Conservation (phyloP, 2,888 invertebrate species). For the Beris morrisii region DNA sequence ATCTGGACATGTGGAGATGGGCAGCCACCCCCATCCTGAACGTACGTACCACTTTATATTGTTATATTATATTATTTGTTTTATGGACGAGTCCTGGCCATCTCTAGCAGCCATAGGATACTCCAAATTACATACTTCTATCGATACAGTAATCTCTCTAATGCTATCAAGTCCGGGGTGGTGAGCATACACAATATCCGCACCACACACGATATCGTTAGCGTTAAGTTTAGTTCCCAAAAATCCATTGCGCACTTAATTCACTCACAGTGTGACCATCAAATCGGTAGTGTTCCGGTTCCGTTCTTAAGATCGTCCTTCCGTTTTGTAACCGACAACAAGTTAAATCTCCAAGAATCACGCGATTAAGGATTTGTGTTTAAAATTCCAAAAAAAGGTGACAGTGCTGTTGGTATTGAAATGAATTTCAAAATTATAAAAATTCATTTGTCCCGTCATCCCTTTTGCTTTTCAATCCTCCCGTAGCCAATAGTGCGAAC, state of each 20-base stretch:
- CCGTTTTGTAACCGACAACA: too few species aligned
- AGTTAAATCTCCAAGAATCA: too few species aligned
- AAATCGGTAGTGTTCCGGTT: conserved; percentile 28
- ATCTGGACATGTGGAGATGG: conserved; percentile 27
- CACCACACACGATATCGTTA: conserved; percentile 34
- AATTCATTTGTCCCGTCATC: too few species aligned
- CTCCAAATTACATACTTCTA: conserved; percentile 21
- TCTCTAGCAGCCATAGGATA: conserved; percentile 21
- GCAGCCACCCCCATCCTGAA: conserved; percentile 13
- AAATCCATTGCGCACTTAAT: conserved; percentile 36
- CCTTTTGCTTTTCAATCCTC: too few species aligned
- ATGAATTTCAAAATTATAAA: too few species aligned
- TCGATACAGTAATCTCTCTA: conserved; percentile 2
- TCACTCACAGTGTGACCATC: conserved; percentile 37
- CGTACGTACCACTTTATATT: conserved; percentile 26
- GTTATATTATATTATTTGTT: conserved; percentile 27
- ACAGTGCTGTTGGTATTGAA: too few species aligned
- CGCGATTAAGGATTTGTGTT: too few species aligned
- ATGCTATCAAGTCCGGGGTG: conserved; percentile 32
- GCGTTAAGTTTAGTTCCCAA: conserved; percentile 36
- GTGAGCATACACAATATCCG: conserved; percentile 35
- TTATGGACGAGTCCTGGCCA: not conserved
- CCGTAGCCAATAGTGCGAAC: conserved; percentile 10
- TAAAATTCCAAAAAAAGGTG: too few species aligned
- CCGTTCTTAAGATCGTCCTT: too few species aligned